Evolutionary conservation across 2,797 vertebrate species (phyloP).

Genomic region (Microctenopoma lineatum): DNA sequence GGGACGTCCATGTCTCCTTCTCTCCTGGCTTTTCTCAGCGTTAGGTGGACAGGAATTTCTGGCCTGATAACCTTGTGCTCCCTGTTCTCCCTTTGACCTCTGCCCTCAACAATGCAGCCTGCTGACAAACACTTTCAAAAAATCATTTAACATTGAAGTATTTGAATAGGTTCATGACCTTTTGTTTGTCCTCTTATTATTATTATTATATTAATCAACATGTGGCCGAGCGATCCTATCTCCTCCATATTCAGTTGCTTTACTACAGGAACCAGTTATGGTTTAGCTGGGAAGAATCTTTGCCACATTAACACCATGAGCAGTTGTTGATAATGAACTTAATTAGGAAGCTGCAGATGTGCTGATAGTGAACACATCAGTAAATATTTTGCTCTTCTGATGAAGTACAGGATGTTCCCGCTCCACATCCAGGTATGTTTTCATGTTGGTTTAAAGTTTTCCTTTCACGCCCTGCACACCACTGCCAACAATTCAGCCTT

Average conservation of each 20-base stretch:
- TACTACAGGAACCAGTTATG: no score
- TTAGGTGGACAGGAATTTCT: constrained; percentile 81
- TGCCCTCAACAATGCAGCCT: constrained; percentile 38
- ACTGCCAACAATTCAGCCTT: no score
- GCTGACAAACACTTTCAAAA: constrained; percentile 49
- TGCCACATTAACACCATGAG: no score
- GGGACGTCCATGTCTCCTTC: background rate
- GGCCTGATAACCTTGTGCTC: constrained; percentile 90
- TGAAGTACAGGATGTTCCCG: no score
- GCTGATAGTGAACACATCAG: no score
- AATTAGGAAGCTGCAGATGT: no score
- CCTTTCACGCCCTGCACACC: no score
- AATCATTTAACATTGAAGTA: constrained; percentile 1
- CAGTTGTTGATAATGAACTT: no score
- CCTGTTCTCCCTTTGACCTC: constrained; percentile 72
- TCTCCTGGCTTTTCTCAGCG: constrained; percentile 85
- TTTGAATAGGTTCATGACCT: constrained; percentile 16
- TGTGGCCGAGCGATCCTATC: background rate
- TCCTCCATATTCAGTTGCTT: background rate
- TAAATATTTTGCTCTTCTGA: no score
- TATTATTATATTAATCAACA: background rate
- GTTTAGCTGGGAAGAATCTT: no score
- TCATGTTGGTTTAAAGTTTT: no score
- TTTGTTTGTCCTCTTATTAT: constrained; percentile 9
- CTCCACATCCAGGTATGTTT: no score